A percentile compares a stretch with the other conserved stretches of the same genome.
Conservation (phyloP, 1,140 invertebrate species). For the Mercenaria mercenaria region DNA sequence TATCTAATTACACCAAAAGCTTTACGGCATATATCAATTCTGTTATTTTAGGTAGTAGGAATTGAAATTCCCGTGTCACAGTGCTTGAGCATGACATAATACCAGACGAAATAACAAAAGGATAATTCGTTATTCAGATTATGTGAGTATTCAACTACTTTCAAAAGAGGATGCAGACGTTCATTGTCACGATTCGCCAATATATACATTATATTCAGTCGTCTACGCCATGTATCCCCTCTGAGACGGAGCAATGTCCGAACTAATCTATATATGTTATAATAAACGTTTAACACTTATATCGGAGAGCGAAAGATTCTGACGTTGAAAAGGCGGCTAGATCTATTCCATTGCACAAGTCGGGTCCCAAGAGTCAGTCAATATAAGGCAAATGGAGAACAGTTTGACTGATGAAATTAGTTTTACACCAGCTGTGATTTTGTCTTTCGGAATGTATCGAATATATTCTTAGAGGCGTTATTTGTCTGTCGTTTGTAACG, state of each 20-base stretch:
- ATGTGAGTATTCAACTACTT: neutral
- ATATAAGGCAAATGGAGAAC: neutral
- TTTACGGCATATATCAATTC: too few relatives aligned
- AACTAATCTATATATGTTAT: neutral
- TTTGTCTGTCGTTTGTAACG: neutral
- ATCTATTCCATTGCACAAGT: neutral
- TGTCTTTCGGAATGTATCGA: neutral
- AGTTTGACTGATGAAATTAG: constrained; percentile 10
- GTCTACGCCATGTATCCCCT: neutral
- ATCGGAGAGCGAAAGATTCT: neutral
- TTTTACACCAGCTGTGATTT: constrained; percentile 10
- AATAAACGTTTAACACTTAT: constrained; percentile 10
- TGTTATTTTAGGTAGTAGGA: too few relatives aligned
- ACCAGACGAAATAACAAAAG: too few relatives aligned
- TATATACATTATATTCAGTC: neutral
- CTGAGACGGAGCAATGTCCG: neutral
- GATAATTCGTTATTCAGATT: neutral
- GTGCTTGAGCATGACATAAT: too few relatives aligned
- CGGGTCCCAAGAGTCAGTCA: constrained; percentile 5
- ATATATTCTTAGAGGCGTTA: neutral
- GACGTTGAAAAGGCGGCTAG: constrained; percentile 9
- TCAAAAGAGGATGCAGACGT: neutral
- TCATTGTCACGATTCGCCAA: neutral
- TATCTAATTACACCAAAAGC: too few relatives aligned
- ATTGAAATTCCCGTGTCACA: too few relatives aligned